A percentile compares a stretch with the other conserved stretches of the same genome.
Conservation (phyloP, 1,140 invertebrate species). For the Cylas formicarius region DNA sequence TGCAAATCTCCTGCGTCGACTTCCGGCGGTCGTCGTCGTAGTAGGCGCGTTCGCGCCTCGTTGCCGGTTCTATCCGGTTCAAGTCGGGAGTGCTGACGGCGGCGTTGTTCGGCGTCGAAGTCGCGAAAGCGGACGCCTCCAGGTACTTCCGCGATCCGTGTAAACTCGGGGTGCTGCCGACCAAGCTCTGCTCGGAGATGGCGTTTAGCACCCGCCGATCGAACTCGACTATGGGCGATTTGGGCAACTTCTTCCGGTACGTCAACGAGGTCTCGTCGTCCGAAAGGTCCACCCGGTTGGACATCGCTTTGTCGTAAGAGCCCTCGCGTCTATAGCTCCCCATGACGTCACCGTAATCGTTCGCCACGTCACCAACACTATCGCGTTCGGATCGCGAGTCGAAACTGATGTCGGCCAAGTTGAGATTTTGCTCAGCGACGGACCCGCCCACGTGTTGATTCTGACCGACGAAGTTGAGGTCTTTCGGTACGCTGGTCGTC, state of each 20-base stretch:
- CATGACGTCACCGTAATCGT: constrained; percentile 13
- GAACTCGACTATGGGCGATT: constrained; percentile 33
- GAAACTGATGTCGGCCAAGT: constrained; percentile 44
- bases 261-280: constrained; percentile 33
- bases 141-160: constrained; percentile 6
- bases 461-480: constrained; percentile 44
- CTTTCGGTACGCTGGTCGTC: constrained; percentile 48
- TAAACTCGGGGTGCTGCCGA: constrained; percentile 18
- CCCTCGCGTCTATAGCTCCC: constrained; percentile 34
- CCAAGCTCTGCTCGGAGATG: constrained; percentile 38
- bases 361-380: background rate
- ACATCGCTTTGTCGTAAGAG: constrained; percentile 38
- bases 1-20: constrained; percentile 48
- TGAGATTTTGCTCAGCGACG: constrained; percentile 44
- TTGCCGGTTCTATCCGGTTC: constrained; percentile 41
- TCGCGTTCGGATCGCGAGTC: background rate
- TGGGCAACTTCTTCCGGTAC: constrained; percentile 27
- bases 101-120: constrained; percentile 13
- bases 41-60: constrained; percentile 31
- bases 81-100: constrained; percentile 58
- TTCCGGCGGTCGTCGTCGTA: constrained; percentile 44
- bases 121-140: constrained; percentile 8
- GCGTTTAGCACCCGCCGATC: constrained; percentile 35
- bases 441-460: constrained; percentile 27
- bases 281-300: constrained; percentile 36